phyloP scores from a whole-genome alignment of 1,140 invertebrate genomes.

The Drosophila bocqueti region DNA sequence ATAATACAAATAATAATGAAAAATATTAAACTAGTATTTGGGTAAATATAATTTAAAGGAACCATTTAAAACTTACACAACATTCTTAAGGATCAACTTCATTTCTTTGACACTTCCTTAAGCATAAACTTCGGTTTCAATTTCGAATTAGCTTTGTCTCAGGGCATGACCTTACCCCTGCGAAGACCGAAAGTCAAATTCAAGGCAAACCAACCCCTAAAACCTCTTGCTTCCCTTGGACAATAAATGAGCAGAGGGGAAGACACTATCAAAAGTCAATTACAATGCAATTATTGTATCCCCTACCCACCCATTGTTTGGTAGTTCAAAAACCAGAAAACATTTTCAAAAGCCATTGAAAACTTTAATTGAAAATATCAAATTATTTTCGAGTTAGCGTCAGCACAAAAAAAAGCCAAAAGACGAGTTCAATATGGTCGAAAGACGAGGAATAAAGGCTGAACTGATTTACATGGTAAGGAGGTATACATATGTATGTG shows the following conservation, averaged over 20 bases:
- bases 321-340: slow-evolving; percentile 10
- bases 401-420: slow-evolving; percentile 64
- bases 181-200: slow-evolving; percentile 33
- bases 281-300: slow-evolving; percentile 63
- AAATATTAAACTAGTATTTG: too few relatives aligned
- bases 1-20: background rate
- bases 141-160: slow-evolving; percentile 17
- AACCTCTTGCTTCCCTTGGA: slow-evolving; percentile 3
- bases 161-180: slow-evolving; percentile 22
- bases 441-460: slow-evolving; percentile 2
- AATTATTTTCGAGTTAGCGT: slow-evolving; percentile 80
- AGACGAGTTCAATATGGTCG: slow-evolving; percentile 33
- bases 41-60: background rate
- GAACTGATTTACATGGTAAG: background rate
- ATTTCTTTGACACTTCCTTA: background rate
- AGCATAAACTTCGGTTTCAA: slow-evolving; percentile 15
- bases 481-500: background rate
- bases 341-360: slow-evolving; percentile 55
- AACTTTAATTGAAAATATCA: slow-evolving; percentile 80
- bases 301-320: background rate
- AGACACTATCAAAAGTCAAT: slow-evolving; percentile 67
- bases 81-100: background rate
- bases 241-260: background rate
- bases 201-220: slow-evolving; percentile 24
- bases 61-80: background rate